Evolutionary conservation across 2,888 invertebrate species (phyloP), one percentile per base, ranked within the genome.

Genomic region (Leptinotarsa juncta): DNA sequence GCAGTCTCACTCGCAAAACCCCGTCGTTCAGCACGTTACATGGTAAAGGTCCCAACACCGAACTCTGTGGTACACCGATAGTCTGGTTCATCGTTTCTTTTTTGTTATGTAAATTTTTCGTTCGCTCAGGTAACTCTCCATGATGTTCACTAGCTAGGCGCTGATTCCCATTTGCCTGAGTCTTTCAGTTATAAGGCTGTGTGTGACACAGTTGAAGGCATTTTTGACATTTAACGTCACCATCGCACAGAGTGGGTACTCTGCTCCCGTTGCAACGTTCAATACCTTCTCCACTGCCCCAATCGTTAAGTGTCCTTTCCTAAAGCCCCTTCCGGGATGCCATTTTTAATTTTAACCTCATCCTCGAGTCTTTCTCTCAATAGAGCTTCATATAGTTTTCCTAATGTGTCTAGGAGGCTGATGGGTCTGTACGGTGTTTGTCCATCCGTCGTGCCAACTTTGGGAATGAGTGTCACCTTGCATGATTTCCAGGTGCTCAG

Each of bases 1-100:
- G 20, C 20, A 20, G 20, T 20, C 20, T 20, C 20, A 20, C 20
- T 20, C 20, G 1, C 20, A 20, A 1, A 20, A 20, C 20, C 20
- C 20, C 20, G 20, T 20, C 20, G 20, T 20, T 1, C 20, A 20
- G 20, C 20, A 20, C 20, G 20, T 20, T 20, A 20, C 20, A 20
- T 20, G 1, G 20, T 20, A 20, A 20, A 1, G 20, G 20, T 20
- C 20, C 20, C 20, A 20, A 20, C 20, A 20, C 20, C 20, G 1
- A 20, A 20, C 20, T 1, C 20, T 75, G 75, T 26, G 72, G 67
- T 3, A 71, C 71, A 12, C 76, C 77, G n/a, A 7, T 20, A 55
- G 55, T 18, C 10, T 5, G 16, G 18, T n/a, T 20, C 18, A 16
- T 55, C 5, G 4, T 55, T n/a, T 55, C 55, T 55, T 18, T n/a